phyloP scores from a whole-genome alignment of 2,888 invertebrate genomes.

The Pseudoips prasinana region DNA sequence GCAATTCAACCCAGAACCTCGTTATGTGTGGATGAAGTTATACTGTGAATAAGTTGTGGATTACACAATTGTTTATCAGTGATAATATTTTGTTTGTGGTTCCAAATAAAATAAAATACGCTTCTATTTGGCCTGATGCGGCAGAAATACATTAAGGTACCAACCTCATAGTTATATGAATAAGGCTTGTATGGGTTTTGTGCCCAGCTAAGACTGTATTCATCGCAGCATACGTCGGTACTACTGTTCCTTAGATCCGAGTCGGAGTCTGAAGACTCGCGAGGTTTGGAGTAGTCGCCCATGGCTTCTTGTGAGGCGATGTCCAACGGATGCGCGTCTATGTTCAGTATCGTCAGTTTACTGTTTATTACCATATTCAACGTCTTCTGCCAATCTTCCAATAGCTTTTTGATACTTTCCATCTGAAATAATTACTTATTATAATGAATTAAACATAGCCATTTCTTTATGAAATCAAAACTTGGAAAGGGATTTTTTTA shows the following conservation, averaged over 20 bases:
- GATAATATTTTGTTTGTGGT: too few species aligned
- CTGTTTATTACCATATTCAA: slow-evolving; percentile 61
- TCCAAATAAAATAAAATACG: too few species aligned
- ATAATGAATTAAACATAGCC: not conserved
- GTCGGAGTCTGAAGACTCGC: slow-evolving; percentile 55
- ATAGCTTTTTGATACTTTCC: slow-evolving; percentile 58
- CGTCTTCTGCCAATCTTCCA: slow-evolving; percentile 69
- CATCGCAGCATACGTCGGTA: slow-evolving; percentile 47
- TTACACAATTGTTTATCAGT: too few species aligned
- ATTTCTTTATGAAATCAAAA: too few species aligned
- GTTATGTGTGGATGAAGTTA: too few species aligned
- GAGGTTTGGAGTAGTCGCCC: slow-evolving; percentile 61
- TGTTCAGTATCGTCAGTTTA: slow-evolving; percentile 49
- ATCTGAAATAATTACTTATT: slow-evolving; percentile 45
- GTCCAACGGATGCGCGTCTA: slow-evolving; percentile 49
- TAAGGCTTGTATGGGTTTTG: slow-evolving; percentile 46
- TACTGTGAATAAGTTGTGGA: too few species aligned
- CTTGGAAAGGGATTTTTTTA: too few species aligned
- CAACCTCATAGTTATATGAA: slow-evolving; percentile 47
- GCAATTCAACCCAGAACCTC: too few species aligned
- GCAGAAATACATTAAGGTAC: too few species aligned
- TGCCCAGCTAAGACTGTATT: slow-evolving; percentile 51
- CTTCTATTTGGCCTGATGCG: too few species aligned
- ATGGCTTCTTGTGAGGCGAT: slow-evolving; percentile 62
- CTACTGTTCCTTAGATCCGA: slow-evolving; percentile 48